Evolutionary conservation across 2,113 vertebrate species (phyloP), one percentile per base, ranked within the genome.

Genomic region (Grammomys dolichurus): DNA sequence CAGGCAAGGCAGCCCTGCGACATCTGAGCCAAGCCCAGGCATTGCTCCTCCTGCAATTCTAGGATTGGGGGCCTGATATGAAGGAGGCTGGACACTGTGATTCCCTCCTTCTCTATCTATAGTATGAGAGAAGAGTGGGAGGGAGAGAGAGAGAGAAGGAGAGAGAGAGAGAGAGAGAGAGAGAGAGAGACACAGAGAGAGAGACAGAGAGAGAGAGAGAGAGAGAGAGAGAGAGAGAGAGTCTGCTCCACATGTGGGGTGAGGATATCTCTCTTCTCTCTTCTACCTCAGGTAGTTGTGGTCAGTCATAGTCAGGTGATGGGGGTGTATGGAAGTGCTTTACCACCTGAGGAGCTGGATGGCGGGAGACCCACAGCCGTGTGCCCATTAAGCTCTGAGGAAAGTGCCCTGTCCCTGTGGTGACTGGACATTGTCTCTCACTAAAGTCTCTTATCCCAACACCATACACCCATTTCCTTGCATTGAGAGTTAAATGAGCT

Each of bases 261-360:
- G 24, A n/a, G 46, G 65, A 43, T 43, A 5, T n/a, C n/a, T n/a
- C n/a, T n/a, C n/a, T n/a, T 2, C 12, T 86, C 43, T 48, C 36
- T 91, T 82, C 56, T 20, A 3, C 26, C 48, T 75, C 36, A 16
- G 31, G n/a, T 22, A 13, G 24, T 20, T 19, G 7, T 48, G 60
- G 28, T 65, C 60, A 85, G 60, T 67, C 65, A 54, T 40, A 22
- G 33, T 2, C 9, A 19, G 69, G 46, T 22, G 70, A 51, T 5
- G 14, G 24, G 76, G 58, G 33, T 63, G 20, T 63, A 76, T 22
- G 76, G 31, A 16, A 63, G 16, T 5, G 2, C 24, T 13, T 80
- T 33, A 54, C 48, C 26, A 48, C 0, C 22, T 5, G 36, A 0
- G 3, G 0, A 24, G 60, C 33, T 43, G 46, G 54, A 0, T 5